A percentile compares a stretch with the other conserved stretches of the same genome.
These are phyloP conservation scores for Chelon labrosus DNA, from an alignment of 2,797 vertebrate genomes.

Conservation along the genomic window DNA sequence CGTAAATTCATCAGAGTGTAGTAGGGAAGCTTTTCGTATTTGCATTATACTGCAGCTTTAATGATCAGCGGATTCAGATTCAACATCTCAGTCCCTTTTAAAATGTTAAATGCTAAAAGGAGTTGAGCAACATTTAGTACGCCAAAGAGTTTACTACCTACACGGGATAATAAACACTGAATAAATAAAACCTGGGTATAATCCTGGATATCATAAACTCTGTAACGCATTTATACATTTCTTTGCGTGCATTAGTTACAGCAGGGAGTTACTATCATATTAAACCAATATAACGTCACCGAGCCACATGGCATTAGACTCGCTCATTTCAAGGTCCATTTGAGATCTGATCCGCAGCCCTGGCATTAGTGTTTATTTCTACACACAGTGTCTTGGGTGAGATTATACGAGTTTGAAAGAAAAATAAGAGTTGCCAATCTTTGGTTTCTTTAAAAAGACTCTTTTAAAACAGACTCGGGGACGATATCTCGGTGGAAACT, in stretches of 20 bases:
- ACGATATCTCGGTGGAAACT: constrained; percentile 19
- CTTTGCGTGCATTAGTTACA: background rate
- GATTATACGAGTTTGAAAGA: constrained; percentile 5
- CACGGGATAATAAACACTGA: too few relatives aligned
- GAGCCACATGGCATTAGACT: constrained; percentile 18
- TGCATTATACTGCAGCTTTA: too few relatives aligned
- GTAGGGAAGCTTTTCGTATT: too few relatives aligned
- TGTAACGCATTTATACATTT: too few relatives aligned
- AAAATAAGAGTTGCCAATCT: constrained; percentile 28
- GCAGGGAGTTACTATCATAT: constrained; percentile 4
- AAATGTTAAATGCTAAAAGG: too few relatives aligned
- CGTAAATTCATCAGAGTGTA: too few relatives aligned
- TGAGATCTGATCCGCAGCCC: constrained; percentile 26
- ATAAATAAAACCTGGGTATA: too few relatives aligned
- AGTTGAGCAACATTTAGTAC: too few relatives aligned
- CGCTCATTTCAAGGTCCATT: background rate
- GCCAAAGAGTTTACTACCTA: too few relatives aligned
- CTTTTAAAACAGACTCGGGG: background rate
- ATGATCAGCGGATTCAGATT: too few relatives aligned
- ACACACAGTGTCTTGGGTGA: constrained; percentile 21
- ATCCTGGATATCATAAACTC: too few relatives aligned
- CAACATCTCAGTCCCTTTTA: too few relatives aligned
- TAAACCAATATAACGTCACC: background rate
- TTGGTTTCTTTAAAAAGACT: constrained; percentile 14
- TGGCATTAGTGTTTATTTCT: constrained; percentile 20